Percentiles rank a stretch among this genome's conserved stretches.
These are phyloP conservation scores for Parazoanthus atlanticus DNA, from an alignment of 92 coral and sea anemone species.

Conservation along the genomic window DNA sequence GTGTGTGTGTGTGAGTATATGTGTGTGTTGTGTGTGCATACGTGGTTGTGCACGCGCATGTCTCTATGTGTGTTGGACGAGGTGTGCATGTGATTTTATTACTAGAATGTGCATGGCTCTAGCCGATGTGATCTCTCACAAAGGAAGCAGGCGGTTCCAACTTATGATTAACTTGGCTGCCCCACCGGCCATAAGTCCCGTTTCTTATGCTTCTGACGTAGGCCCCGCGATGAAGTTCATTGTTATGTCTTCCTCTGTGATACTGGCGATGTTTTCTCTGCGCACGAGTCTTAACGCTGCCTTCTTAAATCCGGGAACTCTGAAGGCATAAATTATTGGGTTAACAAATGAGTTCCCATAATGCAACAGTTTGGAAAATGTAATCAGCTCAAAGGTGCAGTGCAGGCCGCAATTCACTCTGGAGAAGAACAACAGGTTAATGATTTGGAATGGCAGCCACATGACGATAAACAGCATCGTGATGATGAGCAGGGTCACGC, in stretches of 20 bases:
- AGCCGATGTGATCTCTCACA: too few relatives aligned
- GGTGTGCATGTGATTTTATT: too few relatives aligned
- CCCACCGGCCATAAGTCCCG: neutral
- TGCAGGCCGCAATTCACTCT: constrained; percentile 16
- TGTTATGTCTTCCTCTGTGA: constrained; percentile 33
- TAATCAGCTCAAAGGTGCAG: constrained; percentile 20
- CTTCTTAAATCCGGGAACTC: constrained; percentile 36
- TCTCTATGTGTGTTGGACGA: too few relatives aligned
- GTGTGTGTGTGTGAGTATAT: too few relatives aligned
- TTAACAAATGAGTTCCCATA: constrained; percentile 58
- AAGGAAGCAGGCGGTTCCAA: neutral
- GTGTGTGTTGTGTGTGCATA: too few relatives aligned
- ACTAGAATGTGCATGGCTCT: too few relatives aligned
- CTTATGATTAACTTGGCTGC: too few relatives aligned
- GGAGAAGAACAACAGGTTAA: constrained; percentile 10
- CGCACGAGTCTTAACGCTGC: constrained; percentile 27
- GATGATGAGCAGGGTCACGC: constrained; percentile 27
- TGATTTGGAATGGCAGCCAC: constrained; percentile 37
- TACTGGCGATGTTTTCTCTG: constrained; percentile 21
- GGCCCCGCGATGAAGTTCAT: constrained; percentile 31
- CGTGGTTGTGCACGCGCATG: too few relatives aligned
- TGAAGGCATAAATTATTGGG: constrained; percentile 56
- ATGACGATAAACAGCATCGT: constrained; percentile 18
- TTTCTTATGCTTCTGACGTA: neutral
- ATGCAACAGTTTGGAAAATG: constrained; percentile 51